phyloP scores from a whole-genome alignment of 2,888 invertebrate genomes.

The Thereva unica region DNA sequence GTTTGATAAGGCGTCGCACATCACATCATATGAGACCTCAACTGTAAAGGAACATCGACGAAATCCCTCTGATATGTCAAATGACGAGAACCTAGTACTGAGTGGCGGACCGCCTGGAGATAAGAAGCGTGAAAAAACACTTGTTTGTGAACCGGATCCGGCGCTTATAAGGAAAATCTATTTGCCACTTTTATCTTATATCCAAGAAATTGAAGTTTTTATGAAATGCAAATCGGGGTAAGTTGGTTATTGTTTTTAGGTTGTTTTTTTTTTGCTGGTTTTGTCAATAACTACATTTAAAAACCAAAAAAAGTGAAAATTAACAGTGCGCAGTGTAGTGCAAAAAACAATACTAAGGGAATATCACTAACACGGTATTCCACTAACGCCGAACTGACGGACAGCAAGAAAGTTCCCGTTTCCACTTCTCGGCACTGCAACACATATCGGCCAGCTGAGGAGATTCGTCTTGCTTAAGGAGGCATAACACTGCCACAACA shows the following conservation, averaged over 20 bases:
- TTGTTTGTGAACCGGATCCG: constrained; percentile 78
- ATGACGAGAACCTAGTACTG: constrained; percentile 51
- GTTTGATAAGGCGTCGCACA: constrained; percentile 66
- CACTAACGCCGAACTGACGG: too few species aligned
- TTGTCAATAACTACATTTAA: too few species aligned
- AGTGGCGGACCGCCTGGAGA: constrained; percentile 42
- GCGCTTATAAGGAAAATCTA: constrained; percentile 78
- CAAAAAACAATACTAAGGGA: too few species aligned
- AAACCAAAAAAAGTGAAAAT: too few species aligned
- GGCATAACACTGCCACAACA: too few species aligned
- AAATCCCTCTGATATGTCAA: constrained; percentile 56
- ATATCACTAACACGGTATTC: too few species aligned
- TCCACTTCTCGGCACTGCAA: too few species aligned
- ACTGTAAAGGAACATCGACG: constrained; percentile 53
- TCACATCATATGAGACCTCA: constrained; percentile 20
- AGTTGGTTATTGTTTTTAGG: constrained; percentile 46
- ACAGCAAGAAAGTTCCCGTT: too few species aligned
- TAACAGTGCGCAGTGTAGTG: too few species aligned
- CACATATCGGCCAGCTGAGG: too few species aligned
- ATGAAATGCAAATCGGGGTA: constrained; percentile 65
- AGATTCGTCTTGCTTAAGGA: too few species aligned
- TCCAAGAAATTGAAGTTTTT: constrained; percentile 79
- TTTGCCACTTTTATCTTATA: constrained; percentile 79
- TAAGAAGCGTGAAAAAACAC: constrained; percentile 61
- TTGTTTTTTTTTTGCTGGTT: neutral